Evolutionary conservation across 2,113 vertebrate species (phyloP).

Genomic region (Neolamprologus sp.): DNA sequence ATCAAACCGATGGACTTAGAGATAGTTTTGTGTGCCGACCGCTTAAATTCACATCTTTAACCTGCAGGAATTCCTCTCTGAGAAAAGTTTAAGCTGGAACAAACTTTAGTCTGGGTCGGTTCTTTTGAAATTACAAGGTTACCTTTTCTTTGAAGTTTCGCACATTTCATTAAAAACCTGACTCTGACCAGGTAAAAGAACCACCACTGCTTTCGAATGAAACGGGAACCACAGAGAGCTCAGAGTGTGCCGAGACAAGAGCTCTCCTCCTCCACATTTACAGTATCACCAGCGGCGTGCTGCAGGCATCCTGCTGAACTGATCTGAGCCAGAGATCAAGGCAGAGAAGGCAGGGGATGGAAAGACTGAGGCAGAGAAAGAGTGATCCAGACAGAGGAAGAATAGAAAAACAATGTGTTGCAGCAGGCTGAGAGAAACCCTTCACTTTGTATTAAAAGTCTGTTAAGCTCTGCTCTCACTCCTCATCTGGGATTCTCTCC

Average conservation of each 20-base stretch:
- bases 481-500: background rate
- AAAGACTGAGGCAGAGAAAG: background rate
- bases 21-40: background rate
- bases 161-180: conserved; percentile 4
- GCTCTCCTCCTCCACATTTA: conserved; percentile 16
- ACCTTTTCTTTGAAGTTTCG: conserved; percentile 1
- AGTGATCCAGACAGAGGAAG: background rate
- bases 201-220: background rate
- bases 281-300: background rate
- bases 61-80: background rate
- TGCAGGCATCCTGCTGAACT: conserved; percentile 1
- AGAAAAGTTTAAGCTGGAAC: background rate
- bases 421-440: background rate
- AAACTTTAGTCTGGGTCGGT: background rate
- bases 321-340: conserved; percentile 1
- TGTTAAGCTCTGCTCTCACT: background rate
- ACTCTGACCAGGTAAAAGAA: background rate
- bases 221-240: background rate
- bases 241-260: background rate
- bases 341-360: background rate
- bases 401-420: background rate
- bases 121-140: background rate
- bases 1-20: background rate
- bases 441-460: background rate
- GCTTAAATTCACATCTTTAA: background rate